These are phyloP conservation scores for Temnothorax ravouxi DNA, from an alignment of 2,888 invertebrate species.

Conservation along the genomic window DNA sequence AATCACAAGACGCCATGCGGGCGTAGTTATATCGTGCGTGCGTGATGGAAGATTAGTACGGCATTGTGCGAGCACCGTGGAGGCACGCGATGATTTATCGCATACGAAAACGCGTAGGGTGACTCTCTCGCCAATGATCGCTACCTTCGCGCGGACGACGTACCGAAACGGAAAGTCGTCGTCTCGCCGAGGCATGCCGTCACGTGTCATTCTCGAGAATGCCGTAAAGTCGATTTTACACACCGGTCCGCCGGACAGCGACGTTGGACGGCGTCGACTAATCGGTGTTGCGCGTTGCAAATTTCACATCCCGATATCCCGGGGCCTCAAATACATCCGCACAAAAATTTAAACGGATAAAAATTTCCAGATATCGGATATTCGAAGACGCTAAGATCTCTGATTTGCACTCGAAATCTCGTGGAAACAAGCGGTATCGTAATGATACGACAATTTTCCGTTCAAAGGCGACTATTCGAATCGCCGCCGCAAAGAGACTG, in stretches of 20 bases:
- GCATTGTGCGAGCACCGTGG: conserved; percentile 85
- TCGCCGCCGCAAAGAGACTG: neutral
- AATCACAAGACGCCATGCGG: conserved; percentile 86
- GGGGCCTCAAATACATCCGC: neutral
- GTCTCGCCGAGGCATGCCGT: conserved; percentile 43
- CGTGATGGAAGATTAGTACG: conserved; percentile 86
- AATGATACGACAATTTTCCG: neutral
- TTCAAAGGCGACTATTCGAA: neutral
- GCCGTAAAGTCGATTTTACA: conserved; percentile 53
- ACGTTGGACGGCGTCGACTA: conserved; percentile 26
- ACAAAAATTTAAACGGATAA: neutral
- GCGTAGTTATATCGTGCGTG: conserved; percentile 86
- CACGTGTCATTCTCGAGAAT: conserved; percentile 48
- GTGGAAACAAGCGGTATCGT: neutral
- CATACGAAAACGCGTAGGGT: conserved; percentile 73
- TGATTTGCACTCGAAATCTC: neutral
- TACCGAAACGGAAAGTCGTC: conserved; percentile 67
- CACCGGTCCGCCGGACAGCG: conserved; percentile 22
- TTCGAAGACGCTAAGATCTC: neutral
- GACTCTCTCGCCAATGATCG: conserved; percentile 62
- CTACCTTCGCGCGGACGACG: conserved; percentile 52
- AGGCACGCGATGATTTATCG: conserved; percentile 84
- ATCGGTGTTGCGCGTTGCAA: conserved; percentile 27
- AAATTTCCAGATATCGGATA: neutral
- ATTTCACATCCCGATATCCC: neutral